phyloP scores from a whole-genome alignment of 2,888 invertebrate species.

The Sepioteuthis lessoniana region DNA sequence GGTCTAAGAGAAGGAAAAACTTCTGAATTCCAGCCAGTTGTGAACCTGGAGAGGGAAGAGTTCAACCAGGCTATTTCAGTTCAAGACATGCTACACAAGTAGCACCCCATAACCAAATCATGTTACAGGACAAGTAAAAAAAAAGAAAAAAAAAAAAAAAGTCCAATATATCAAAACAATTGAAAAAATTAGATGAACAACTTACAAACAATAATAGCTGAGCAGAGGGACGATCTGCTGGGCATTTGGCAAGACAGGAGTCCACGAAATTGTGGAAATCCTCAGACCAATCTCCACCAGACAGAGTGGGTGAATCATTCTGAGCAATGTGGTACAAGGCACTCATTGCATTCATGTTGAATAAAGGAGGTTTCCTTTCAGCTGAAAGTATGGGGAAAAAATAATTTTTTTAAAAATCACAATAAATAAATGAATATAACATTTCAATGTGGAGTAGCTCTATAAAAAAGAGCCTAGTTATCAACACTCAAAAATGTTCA shows the following conservation, averaged over 20 bases:
- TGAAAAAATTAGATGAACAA: neutral
- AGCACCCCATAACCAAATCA: too few relatives aligned
- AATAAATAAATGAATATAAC: neutral
- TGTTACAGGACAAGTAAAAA: too few relatives aligned
- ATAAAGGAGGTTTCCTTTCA: conserved; percentile 96
- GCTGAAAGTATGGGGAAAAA: conserved; percentile 78
- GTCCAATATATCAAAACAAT: too few relatives aligned
- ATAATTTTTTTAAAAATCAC: neutral
- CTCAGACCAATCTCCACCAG: conserved; percentile 79
- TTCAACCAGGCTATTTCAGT: too few relatives aligned
- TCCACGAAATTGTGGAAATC: conserved; percentile 95
- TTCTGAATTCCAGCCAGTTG: too few relatives aligned
- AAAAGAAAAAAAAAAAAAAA: too few relatives aligned
- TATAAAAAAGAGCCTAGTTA: too few relatives aligned
- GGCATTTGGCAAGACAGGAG: conserved; percentile 94
- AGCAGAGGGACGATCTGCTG: conserved; percentile 90
- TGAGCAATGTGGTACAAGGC: conserved; percentile 99
- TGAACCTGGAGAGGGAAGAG: too few relatives aligned
- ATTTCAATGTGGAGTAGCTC: too few relatives aligned
- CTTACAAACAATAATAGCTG: conserved; percentile 82
- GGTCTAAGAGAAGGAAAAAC: too few relatives aligned
- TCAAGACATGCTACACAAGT: too few relatives aligned
- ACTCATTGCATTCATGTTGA: conserved; percentile 99
- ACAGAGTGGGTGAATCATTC: conserved; percentile 94
- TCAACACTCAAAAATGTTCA: too few relatives aligned